A percentile compares a stretch with the other conserved stretches of the same genome.
phyloP scores from a whole-genome alignment of 2,797 vertebrate species.

The Tauraco hartlaubi region DNA sequence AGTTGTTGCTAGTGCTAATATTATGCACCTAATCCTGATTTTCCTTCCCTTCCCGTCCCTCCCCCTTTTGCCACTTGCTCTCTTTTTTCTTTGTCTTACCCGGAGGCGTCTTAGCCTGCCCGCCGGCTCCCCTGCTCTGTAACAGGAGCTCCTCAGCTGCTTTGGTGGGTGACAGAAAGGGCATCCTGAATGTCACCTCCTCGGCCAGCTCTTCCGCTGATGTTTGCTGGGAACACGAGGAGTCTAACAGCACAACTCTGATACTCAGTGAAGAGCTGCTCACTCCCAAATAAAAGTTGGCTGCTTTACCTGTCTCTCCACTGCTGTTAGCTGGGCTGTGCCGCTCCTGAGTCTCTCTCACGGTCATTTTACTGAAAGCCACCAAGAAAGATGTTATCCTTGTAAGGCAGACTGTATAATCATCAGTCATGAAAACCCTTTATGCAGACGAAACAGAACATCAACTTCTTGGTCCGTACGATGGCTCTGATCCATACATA shows the following conservation, averaged over 20 bases:
- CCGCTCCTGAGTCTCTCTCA: neutral
- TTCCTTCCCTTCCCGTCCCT: slow-evolving; percentile 9
- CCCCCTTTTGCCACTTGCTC: slow-evolving; percentile 25
- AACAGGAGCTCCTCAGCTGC: slow-evolving; percentile 81
- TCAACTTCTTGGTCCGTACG: neutral
- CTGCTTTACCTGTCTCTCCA: neutral
- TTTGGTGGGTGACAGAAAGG: slow-evolving; percentile 65
- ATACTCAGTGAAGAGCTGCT: neutral
- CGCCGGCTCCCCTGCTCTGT: slow-evolving; percentile 68
- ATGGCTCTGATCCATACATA: neutral
- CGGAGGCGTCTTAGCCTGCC: slow-evolving; percentile 51
- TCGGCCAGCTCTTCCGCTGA: neutral
- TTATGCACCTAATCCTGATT: slow-evolving; percentile 4
- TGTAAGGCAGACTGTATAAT: neutral
- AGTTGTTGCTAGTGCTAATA: slow-evolving; percentile 36
- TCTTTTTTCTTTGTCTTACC: slow-evolving; percentile 42
- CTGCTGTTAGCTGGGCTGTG: neutral
- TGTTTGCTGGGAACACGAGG: slow-evolving; percentile 20
- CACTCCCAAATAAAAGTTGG: neutral
- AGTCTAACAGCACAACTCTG: neutral
- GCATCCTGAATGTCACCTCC: slow-evolving; percentile 48
- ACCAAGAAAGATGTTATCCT: neutral
- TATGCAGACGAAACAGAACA: neutral
- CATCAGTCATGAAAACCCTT: neutral
- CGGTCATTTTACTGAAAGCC: neutral